These are phyloP conservation scores for Cydia strobilella DNA, from an alignment of 1,140 invertebrate genomes.

Conservation along the genomic window DNA sequence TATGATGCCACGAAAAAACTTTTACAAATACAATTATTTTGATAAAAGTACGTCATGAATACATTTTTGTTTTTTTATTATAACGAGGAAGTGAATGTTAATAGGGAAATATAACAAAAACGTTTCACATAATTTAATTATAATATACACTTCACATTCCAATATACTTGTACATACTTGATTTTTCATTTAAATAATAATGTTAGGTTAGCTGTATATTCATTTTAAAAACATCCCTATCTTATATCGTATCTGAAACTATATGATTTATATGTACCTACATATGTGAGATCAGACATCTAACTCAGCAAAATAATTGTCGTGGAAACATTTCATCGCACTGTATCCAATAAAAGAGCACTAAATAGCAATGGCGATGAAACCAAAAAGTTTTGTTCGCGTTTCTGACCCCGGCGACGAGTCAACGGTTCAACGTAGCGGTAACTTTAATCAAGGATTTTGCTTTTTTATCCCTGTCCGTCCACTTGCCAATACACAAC, in stretches of 20 bases:
- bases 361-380: conserved; percentile 4
- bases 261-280: too few relatives aligned
- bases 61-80: not conserved
- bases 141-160: too few relatives aligned
- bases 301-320: not conserved
- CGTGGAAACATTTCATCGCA: not conserved
- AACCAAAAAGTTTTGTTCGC: conserved; percentile 18
- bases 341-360: not conserved
- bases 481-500: conserved; percentile 24
- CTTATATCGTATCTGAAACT: too few relatives aligned
- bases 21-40: not conserved
- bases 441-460: conserved; percentile 42
- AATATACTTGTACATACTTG: too few relatives aligned
- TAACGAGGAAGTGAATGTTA: not conserved
- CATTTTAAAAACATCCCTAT: too few relatives aligned
- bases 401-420: conserved; percentile 1
- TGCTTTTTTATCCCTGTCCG: conserved; percentile 37
- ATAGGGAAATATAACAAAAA: not conserved
- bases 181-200: too few relatives aligned
- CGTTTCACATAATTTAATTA: not conserved
- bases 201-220: too few relatives aligned
- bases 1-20: conserved; percentile 11
- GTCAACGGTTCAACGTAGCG: not conserved
- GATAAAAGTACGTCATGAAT: not conserved
- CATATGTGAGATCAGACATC: not conserved